Evolutionary conservation across 2,113 vertebrate species (phyloP), one percentile per base, ranked within the genome.

Genomic region (Camelus bactrianus): DNA sequence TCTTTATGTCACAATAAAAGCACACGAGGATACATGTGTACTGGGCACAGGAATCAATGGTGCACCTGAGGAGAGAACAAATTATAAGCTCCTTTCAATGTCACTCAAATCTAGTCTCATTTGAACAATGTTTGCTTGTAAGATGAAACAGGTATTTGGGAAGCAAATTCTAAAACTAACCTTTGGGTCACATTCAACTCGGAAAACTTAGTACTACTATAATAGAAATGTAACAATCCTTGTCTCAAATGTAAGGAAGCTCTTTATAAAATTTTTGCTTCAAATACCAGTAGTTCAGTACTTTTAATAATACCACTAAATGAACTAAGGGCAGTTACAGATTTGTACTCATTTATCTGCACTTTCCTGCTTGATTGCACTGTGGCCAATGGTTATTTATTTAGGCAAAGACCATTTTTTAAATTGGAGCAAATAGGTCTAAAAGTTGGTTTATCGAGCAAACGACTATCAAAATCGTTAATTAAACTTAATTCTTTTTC

Each of bases 121-220:
- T 42, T 88, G 32, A 94, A 90, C n/a, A 89, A 86, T 75, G 67
- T 87, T 79, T 77, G 38, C 64, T 67, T 92, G 11, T 16, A 77
- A 90, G 32, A 92, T 48, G 82, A 89, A 82, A 87, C 5, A 64
- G 30, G 1, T 81, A 35, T 42, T 96, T 52, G 35, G 22, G 35
- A 77, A 82, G 42, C 19, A 92, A 94, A 94, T 92, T 96, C 75
- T 90, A 73, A 83, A 89, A 89, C 52, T n/a, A 92, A 96, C 20
- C 50, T 83, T 32, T 94, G 12, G 13, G n/a, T 87, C 42, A 82
- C 16, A 82, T 54, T 65, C 15, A 92, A 86, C 32, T 89, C 22
- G 75, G 72, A 93, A 92, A 93, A 84, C 19, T 82, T 26, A 58
- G 42, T 58, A 75, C 8, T 80, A 76, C 24, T 67, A 83, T 67